A percentile compares a stretch with the other conserved stretches of the same genome.
phyloP scores from a whole-genome alignment of 2,888 invertebrate genomes.

The Drosophila parthenogenetica region DNA sequence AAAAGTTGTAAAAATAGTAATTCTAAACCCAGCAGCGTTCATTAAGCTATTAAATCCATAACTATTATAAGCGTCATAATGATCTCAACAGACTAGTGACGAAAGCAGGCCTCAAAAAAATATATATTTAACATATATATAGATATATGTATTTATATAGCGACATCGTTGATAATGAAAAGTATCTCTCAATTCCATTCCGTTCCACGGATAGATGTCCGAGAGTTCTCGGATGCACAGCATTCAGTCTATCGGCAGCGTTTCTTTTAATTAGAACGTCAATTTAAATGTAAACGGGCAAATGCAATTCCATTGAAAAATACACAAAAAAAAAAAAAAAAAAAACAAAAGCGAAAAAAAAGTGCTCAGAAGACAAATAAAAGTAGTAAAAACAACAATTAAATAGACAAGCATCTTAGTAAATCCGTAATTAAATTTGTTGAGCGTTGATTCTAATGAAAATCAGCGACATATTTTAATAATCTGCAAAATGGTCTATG shows the following conservation, averaged over 20 bases:
- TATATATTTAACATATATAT: slow-evolving; percentile 4
- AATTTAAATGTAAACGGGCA: slow-evolving; percentile 55
- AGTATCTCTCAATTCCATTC: slow-evolving; percentile 26
- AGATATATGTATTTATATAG: slow-evolving; percentile 6
- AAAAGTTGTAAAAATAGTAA: too few relatives aligned
- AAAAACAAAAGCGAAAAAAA: background rate
- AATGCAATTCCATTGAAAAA: slow-evolving; percentile 31
- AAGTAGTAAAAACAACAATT: background rate
- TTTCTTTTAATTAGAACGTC: slow-evolving; percentile 75
- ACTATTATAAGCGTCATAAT: too few relatives aligned
- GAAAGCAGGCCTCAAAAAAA: too few relatives aligned
- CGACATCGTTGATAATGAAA: slow-evolving; percentile 60
- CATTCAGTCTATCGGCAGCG: slow-evolving; percentile 72
- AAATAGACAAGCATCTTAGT: background rate
- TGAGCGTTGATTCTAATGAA: background rate
- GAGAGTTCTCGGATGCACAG: slow-evolving; percentile 37
- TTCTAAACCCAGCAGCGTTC: too few relatives aligned
- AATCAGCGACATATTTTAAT: background rate
- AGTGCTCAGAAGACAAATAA: background rate
- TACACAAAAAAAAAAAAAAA: slow-evolving; percentile 13
- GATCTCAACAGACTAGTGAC: too few relatives aligned
- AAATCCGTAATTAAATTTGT: slow-evolving; percentile 7
- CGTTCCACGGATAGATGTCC: slow-evolving; percentile 24
- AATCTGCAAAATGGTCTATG: slow-evolving; percentile 73
- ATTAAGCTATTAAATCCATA: too few relatives aligned